Evolutionary conservation across 2,113 vertebrate genomes (phyloP).

Genomic region (Chascanopsetta lugubris): DNA sequence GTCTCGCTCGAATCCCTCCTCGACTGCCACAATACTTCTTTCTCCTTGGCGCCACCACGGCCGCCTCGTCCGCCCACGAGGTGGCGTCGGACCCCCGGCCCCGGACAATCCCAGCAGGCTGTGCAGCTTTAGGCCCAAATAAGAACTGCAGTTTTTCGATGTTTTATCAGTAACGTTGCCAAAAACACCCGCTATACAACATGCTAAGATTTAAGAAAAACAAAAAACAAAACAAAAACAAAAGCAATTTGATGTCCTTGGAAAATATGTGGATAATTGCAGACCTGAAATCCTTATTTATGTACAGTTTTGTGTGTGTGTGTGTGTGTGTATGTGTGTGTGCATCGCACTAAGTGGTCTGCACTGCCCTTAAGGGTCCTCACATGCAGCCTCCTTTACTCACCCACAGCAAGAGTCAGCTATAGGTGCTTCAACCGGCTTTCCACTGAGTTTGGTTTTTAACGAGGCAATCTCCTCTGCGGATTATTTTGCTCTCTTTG

Average conservation of each 20-base stretch:
- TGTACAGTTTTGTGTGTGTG: conserved; percentile 58
- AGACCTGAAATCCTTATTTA: conserved; percentile 65
- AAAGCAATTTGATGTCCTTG: conserved; percentile 80
- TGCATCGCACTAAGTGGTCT: conserved; percentile 56
- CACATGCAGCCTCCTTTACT: conserved; percentile 53
- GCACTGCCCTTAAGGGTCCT: conserved; percentile 56
- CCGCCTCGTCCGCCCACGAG: conserved; percentile 10
- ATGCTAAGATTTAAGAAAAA: conserved; percentile 82
- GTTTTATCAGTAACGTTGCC: conserved; percentile 51
- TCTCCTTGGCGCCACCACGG: conserved; percentile 39
- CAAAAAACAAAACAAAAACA: too few relatives aligned
- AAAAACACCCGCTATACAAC: conserved; percentile 79
- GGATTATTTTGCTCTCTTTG: conserved; percentile 51
- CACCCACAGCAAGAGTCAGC: conserved; percentile 39
- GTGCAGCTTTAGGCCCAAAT: conserved; percentile 50
- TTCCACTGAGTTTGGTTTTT: conserved; percentile 57
- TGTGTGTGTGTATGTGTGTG: conserved; percentile 17
- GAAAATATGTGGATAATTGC: conserved; percentile 82
- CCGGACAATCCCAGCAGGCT: conserved; percentile 15
- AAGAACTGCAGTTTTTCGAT: conserved; percentile 1
- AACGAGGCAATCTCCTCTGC: conserved; percentile 76
- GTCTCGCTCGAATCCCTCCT: conserved; percentile 32
- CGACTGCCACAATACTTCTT: conserved; percentile 49
- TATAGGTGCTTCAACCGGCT: conserved; percentile 33
- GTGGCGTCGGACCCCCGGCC: conserved; percentile 27